Percentiles rank a stretch among this genome's conserved stretches.
These are phyloP conservation scores for Acholoe squamosa DNA, from an alignment of 2,888 invertebrate genomes.

Conservation along the genomic window DNA sequence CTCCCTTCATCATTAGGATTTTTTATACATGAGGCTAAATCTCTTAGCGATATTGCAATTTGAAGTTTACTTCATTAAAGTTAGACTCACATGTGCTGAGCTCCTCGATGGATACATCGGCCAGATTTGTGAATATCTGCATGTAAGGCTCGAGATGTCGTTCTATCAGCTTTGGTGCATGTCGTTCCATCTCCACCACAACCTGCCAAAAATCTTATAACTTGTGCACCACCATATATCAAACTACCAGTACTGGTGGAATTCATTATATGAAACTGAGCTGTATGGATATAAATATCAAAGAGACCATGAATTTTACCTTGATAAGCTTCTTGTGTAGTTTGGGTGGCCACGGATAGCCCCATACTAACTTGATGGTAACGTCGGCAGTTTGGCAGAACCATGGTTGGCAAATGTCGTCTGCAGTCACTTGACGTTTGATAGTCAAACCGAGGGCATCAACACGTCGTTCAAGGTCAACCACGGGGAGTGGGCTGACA, in stretches of 20 bases:
- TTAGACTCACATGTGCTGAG: neutral
- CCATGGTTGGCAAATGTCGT: neutral
- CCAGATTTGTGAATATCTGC: neutral
- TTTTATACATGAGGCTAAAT: neutral
- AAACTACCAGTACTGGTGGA: too few species aligned
- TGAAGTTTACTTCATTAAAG: neutral
- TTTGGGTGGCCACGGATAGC: neutral
- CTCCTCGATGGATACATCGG: neutral
- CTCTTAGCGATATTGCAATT: neutral
- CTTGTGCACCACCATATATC: too few species aligned
- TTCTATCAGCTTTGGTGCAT: neutral
- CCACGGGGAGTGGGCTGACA: neutral
- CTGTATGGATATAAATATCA: neutral
- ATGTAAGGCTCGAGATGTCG: neutral
- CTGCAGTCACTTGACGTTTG: neutral
- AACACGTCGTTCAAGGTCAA: constrained; percentile 5
- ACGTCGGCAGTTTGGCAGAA: neutral
- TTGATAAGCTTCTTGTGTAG: constrained; percentile 39
- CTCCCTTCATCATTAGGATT: neutral
- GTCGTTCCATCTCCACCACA: constrained; percentile 16
- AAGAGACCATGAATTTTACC: neutral
- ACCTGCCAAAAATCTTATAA: constrained; percentile 2
- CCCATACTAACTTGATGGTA: neutral
- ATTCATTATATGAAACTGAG: too few species aligned
- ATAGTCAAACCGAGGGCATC: neutral